These are phyloP conservation scores for Diglossa cyanea DNA, from an alignment of 2,797 vertebrate species.

Conservation along the genomic window DNA sequence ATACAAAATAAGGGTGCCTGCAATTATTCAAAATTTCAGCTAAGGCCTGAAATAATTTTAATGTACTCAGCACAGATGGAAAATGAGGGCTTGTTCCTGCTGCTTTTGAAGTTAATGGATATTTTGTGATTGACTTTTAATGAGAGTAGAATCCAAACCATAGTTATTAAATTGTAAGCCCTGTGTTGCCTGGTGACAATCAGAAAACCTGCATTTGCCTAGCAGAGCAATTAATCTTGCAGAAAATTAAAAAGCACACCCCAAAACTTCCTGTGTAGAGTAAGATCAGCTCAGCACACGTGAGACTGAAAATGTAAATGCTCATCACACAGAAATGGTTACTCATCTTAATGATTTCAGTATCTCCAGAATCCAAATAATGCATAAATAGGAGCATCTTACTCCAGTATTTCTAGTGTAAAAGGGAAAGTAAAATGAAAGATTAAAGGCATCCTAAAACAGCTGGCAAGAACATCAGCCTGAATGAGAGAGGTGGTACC, in stretches of 20 bases:
- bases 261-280: neutral
- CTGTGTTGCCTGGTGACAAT: conserved; percentile 38
- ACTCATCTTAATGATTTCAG: neutral
- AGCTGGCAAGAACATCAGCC: neutral
- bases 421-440: neutral
- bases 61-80: conserved; percentile 21
- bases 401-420: neutral
- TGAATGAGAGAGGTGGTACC: neutral
- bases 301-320: neutral
- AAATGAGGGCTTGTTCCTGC: conserved; percentile 9
- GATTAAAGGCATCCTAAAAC: neutral
- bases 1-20: neutral
- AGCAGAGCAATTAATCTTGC: neutral
- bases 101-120: conserved; percentile 53
- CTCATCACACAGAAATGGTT: neutral
- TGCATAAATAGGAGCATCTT: neutral
- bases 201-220: conserved; percentile 5
- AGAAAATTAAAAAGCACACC: neutral
- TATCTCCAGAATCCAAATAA: neutral
- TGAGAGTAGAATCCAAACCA: neutral
- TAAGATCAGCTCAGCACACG: neutral
- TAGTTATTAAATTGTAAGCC: neutral
- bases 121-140: conserved; percentile 45
- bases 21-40: conserved; percentile 11
- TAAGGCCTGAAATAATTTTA: neutral